phyloP scores from a whole-genome alignment of 2,888 invertebrate species.

The Trypoxylon attenuatum region DNA sequence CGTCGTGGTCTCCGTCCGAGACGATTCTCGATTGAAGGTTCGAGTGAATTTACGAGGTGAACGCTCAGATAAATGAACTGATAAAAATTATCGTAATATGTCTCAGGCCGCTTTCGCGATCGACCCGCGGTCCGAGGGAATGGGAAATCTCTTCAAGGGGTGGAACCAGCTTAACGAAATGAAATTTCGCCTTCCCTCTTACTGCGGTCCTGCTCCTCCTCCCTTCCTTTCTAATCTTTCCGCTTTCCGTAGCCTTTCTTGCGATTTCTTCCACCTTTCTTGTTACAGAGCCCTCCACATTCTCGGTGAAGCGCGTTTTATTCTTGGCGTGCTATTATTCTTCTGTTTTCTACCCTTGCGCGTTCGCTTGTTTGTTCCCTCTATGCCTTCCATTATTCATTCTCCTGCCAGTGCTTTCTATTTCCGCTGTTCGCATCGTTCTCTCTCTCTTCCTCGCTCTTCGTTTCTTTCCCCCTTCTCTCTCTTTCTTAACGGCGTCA shows the following conservation, averaged over 20 bases:
- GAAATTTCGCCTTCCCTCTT: conserved; percentile 52
- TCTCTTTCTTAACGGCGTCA: no score
- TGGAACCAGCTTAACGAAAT: conserved; percentile 58
- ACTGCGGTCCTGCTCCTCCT: neutral
- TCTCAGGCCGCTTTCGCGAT: conserved; percentile 28
- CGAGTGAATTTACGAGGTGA: conserved; percentile 19
- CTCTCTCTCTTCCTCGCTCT: neutral
- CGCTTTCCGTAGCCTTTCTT: no score
- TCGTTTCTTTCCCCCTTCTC: neutral
- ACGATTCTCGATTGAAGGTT: no score
- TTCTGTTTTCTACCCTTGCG: no score
- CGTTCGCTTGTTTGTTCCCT: no score
- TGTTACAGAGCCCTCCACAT: no score
- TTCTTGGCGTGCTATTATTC: no score
- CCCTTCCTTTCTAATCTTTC: no score
- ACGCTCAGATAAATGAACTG: conserved; percentile 30
- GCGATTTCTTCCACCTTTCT: no score
- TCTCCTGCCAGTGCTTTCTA: no score
- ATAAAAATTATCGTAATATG: conserved; percentile 42
- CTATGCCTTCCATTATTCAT: no score
- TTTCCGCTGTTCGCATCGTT: neutral
- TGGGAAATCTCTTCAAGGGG: conserved; percentile 45
- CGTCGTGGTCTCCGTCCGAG: conserved; percentile 7
- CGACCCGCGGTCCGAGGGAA: conserved; percentile 26
- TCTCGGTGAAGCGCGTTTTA: no score